Evolutionary conservation across 1,140 invertebrate species (phyloP), one percentile per base, ranked within the genome.

Genomic region (Zaprionus taronus): DNA sequence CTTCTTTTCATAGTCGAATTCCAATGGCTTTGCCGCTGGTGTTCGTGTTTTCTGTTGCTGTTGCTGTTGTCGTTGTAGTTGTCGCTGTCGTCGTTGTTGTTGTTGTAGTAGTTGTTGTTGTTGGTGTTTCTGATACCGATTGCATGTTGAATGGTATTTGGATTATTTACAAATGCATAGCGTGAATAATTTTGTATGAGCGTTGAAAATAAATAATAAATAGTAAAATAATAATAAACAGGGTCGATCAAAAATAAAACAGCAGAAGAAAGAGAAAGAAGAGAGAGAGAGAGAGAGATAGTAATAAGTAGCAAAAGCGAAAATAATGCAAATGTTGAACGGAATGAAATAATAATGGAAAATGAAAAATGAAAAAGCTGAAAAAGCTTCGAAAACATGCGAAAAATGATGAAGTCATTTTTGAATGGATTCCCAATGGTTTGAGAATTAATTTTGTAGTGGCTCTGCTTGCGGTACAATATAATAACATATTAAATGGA

Each of bases 151-250:
- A 83, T 87, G 82, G 83, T 85, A 73, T 74, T 77, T 87, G 74
- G 61, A 84, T 90, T 91, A 90, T 90, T 82, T 90, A 90, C 85
- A 90, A 87, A 83, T 90, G 84, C 76, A 91, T 90, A 77, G 90
- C 80, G 85, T 86, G 81, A 80, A 80, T 84, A 81, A 69, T 73
- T 75, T 81, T 80, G 58, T 63, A 82, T 77, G 71, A 77, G 70
- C 75, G 67, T 89, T 73, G 78, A 76, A 83, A 82, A 77, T 74
- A 85, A 91, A 84, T 77, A 76, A 61, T 34, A 77, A 70, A 77
- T 67, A 63, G 26, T 47, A 41, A 66, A 55, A 66, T 17, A 72
- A 79, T 56, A 81, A 70, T 77, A 71, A 66, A 79, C 58, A 81
- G 81, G 77, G 81, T 71, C 51, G 70, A 58, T 65, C 72, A 49